Percentiles rank a stretch among this genome's conserved stretches.
phyloP scores from a whole-genome alignment of 2,888 invertebrate species.

The Spisula solida region DNA sequence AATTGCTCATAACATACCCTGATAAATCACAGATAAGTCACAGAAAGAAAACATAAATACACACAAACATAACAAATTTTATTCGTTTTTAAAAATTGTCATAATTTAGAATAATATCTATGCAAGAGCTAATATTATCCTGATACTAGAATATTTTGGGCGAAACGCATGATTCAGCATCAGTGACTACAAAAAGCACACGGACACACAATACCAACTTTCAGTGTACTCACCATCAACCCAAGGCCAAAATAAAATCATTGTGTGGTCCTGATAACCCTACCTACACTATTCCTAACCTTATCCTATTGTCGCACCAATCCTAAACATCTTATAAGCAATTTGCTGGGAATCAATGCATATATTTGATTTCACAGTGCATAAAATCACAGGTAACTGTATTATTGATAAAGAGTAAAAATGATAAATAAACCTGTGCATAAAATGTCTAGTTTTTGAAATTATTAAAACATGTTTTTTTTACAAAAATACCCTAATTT shows the following conservation, averaged over 20 bases:
- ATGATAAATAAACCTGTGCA: no score
- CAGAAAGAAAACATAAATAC: conserved; percentile 14
- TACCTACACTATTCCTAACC: no score
- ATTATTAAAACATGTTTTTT: no score
- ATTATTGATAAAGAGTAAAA: no score
- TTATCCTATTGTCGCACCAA: no score
- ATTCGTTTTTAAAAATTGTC: conserved; percentile 44
- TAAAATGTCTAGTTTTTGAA: no score
- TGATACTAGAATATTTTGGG: conserved; percentile 20
- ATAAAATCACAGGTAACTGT: no score
- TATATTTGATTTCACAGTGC: no score
- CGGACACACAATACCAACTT: background rate
- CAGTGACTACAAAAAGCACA: conserved; percentile 1
- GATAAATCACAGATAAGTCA: background rate
- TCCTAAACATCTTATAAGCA: no score
- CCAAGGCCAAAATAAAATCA: background rate
- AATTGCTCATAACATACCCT: background rate
- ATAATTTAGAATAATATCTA: conserved; percentile 52
- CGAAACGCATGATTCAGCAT: background rate
- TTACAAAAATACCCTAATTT: no score
- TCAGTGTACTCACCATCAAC: background rate
- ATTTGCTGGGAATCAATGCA: no score
- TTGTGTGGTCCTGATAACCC: no score
- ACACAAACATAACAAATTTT: conserved; percentile 51
- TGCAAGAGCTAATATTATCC: conserved; percentile 38